Percentiles rank a stretch among this genome's conserved stretches.
Conservation (phyloP, 2,113 vertebrate species). For the Irena cyanogastra region DNA sequence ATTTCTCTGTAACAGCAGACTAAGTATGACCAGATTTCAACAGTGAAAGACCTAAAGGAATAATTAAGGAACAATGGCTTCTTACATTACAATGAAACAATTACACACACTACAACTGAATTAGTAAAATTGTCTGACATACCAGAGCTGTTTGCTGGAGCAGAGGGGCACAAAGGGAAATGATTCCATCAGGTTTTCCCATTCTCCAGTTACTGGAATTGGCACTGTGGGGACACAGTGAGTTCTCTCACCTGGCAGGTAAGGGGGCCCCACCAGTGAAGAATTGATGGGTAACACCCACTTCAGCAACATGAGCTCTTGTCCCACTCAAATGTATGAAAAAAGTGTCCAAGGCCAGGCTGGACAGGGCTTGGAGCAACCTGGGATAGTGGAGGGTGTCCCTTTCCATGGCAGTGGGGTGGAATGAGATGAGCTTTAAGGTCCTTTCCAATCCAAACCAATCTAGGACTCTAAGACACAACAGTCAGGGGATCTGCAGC, state of each 20-base stretch:
- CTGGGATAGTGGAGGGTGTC: background rate
- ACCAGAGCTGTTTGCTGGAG: background rate
- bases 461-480: background rate
- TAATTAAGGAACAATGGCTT: slow-evolving; percentile 44
- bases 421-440: background rate
- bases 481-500: background rate
- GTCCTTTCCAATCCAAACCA: background rate
- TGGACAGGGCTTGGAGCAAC: background rate
- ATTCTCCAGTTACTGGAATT: background rate
- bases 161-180: background rate
- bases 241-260: background rate
- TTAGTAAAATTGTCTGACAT: background rate
- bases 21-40: slow-evolving; percentile 42
- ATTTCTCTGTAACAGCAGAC: slow-evolving; percentile 15
- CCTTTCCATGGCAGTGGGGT: background rate
- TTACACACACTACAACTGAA: background rate
- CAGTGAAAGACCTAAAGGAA: slow-evolving; percentile 44
- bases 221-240: background rate
- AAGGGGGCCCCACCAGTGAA: background rate
- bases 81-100: slow-evolving; percentile 6
- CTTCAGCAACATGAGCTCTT: background rate
- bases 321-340: background rate
- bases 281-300: background rate
- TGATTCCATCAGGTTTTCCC: background rate
- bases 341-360: background rate